Percentiles rank a stretch among this genome's conserved stretches.
Conservation (phyloP, 1,140 invertebrate genomes). For the Vanessa atalanta region DNA sequence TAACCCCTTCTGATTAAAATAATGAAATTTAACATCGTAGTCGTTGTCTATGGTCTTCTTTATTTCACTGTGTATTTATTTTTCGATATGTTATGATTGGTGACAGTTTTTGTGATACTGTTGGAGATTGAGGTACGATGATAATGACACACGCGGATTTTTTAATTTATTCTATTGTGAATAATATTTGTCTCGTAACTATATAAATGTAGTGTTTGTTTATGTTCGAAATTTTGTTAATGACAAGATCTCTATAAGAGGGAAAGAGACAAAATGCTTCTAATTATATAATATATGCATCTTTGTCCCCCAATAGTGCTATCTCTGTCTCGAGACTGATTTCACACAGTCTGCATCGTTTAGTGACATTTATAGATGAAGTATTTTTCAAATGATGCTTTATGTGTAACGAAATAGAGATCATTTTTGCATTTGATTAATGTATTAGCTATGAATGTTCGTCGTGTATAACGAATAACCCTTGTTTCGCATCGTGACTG, state of each 20-base stretch:
- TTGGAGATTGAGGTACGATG: neutral
- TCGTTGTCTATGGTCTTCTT: no score
- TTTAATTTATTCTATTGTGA: neutral
- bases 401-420: neutral
- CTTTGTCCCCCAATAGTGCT: neutral
- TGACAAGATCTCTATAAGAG: conserved; percentile 2
- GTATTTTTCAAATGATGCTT: conserved; percentile 24
- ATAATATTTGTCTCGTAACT: conserved; percentile 16
- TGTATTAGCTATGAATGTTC: conserved; percentile 23
- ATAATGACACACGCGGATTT: conserved; percentile 1
- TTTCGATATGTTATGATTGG: conserved; percentile 5
- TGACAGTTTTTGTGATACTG: conserved; percentile 26
- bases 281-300: neutral
- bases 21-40: no score
- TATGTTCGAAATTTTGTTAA: neutral
- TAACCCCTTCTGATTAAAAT: no score
- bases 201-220: neutral
- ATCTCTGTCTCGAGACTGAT: conserved; percentile 19
- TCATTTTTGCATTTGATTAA: conserved; percentile 11
- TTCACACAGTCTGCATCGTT: neutral
- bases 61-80: neutral
- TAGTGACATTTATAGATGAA: conserved; percentile 30
- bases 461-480: conserved; percentile 24
- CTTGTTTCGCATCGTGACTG: conserved; percentile 48
- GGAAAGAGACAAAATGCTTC: neutral